Evolutionary conservation across 2,888 invertebrate genomes (phyloP).

Genomic region (Drosophila rubida): DNA sequence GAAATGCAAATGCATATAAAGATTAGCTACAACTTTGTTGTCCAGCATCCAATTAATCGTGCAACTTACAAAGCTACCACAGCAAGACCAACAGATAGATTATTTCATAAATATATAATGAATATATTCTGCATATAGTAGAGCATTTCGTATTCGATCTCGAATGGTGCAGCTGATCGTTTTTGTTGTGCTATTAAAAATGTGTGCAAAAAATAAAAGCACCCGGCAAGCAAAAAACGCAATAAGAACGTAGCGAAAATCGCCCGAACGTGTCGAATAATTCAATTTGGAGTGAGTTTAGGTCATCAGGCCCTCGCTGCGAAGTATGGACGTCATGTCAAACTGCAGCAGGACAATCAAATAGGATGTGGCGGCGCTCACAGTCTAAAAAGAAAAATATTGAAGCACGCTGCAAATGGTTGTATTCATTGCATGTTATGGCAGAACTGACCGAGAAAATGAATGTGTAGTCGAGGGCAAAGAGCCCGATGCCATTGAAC

Average conservation of each 20-base stretch:
- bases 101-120: not conserved
- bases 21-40: too few relatives aligned
- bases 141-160: slow-evolving; percentile 6
- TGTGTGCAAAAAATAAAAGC: slow-evolving; percentile 2
- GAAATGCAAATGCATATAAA: too few relatives aligned
- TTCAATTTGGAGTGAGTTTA: slow-evolving; percentile 42
- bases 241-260: not conserved
- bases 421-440: not conserved
- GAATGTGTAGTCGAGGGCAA: slow-evolving; percentile 84
- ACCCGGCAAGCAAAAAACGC: slow-evolving; percentile 6
- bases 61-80: not conserved
- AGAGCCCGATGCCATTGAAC: slow-evolving; percentile 84
- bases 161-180: not conserved
- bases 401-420: not conserved
- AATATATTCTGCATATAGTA: slow-evolving; percentile 1
- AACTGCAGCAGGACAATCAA: slow-evolving; percentile 85
- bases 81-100: not conserved
- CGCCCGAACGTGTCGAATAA: slow-evolving; percentile 20
- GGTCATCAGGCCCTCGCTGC: slow-evolving; percentile 75
- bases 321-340: slow-evolving; percentile 82
- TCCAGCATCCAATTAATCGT: too few relatives aligned
- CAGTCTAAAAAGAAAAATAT: slow-evolving; percentile 74
- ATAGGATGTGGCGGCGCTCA: slow-evolving; percentile 85
- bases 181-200: slow-evolving; percentile 12
- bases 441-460: slow-evolving; percentile 83